phyloP scores from a whole-genome alignment of 2,888 invertebrate species.

The Galerucella nymphaeae region DNA sequence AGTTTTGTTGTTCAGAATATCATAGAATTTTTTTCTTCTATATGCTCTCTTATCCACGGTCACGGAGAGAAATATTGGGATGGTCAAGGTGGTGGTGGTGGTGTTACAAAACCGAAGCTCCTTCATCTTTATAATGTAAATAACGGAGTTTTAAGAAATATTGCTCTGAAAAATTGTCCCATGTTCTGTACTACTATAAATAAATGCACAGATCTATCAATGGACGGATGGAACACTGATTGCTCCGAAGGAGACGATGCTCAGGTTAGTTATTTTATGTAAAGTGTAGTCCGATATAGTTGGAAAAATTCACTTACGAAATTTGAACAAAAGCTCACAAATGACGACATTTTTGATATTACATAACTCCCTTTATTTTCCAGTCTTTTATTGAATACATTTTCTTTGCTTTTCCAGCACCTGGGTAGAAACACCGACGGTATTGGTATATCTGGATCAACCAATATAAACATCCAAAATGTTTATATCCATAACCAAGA shows the following conservation, averaged over 20 bases:
- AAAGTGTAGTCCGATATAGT: too few relatives aligned
- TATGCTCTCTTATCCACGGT: conserved; percentile 24
- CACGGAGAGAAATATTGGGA: too few relatives aligned
- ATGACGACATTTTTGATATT: too few relatives aligned
- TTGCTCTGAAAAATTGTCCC: too few relatives aligned
- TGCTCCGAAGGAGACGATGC: conserved; percentile 11
- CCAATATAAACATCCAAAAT: conserved; percentile 20
- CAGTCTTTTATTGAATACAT: not conserved
- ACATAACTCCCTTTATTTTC: too few relatives aligned
- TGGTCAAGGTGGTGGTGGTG: conserved; percentile 30
- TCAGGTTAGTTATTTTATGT: too few relatives aligned
- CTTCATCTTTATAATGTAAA: conserved; percentile 8
- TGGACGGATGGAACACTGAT: conserved; percentile 27
- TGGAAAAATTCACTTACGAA: too few relatives aligned
- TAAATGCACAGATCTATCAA: conserved; percentile 10
- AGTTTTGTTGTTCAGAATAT: too few relatives aligned
- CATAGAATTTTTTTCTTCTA: too few relatives aligned
- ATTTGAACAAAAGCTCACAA: too few relatives aligned
- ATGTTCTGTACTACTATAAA: conserved; percentile 24
- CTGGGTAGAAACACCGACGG: conserved; percentile 29
- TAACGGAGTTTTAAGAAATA: conserved; percentile 24
- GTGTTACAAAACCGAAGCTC: conserved; percentile 20
- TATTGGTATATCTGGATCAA: conserved; percentile 25
- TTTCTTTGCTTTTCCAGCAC: not conserved
- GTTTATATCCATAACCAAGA: conserved; percentile 31